Evolutionary conservation across 92 coral and sea anemone species (phyloP).

Genomic region (Umimayanthus kanabou): DNA sequence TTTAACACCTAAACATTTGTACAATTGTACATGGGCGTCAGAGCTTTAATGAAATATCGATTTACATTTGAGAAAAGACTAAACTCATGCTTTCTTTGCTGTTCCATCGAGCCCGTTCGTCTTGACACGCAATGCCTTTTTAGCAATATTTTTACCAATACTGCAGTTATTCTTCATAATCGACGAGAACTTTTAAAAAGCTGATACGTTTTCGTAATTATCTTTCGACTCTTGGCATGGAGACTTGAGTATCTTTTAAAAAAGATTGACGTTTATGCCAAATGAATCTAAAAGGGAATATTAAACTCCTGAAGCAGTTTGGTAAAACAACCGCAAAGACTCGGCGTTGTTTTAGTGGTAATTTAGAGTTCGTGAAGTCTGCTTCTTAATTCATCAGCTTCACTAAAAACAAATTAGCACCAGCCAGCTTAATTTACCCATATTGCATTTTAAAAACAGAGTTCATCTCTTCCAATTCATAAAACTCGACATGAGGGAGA

Average conservation of each 20-base stretch:
- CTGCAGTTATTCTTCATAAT: neutral
- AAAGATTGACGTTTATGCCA: neutral
- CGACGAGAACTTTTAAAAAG: neutral
- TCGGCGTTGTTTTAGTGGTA: constrained; percentile 16
- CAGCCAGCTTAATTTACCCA: neutral
- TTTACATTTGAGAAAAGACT: constrained; percentile 32
- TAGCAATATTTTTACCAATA: neutral
- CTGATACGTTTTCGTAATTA: neutral
- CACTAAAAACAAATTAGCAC: constrained; percentile 6
- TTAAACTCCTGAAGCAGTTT: neutral
- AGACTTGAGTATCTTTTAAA: neutral
- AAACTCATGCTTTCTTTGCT: constrained; percentile 22
- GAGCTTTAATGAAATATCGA: constrained; percentile 28
- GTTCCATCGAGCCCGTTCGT: neutral
- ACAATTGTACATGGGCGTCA: constrained; percentile 21
- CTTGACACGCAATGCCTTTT: constrained; percentile 24
- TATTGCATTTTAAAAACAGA: neutral
- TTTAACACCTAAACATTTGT: constrained; percentile 40
- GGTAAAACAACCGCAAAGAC: constrained; percentile 16
- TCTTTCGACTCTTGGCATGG: neutral
- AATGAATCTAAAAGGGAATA: neutral
- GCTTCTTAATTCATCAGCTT: neutral
- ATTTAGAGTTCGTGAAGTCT: constrained; percentile 10
- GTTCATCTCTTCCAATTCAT: neutral
- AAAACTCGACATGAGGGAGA: neutral